phyloP scores from a whole-genome alignment of 1,140 invertebrate species.

The Gonioctena quinquepunctata region DNA sequence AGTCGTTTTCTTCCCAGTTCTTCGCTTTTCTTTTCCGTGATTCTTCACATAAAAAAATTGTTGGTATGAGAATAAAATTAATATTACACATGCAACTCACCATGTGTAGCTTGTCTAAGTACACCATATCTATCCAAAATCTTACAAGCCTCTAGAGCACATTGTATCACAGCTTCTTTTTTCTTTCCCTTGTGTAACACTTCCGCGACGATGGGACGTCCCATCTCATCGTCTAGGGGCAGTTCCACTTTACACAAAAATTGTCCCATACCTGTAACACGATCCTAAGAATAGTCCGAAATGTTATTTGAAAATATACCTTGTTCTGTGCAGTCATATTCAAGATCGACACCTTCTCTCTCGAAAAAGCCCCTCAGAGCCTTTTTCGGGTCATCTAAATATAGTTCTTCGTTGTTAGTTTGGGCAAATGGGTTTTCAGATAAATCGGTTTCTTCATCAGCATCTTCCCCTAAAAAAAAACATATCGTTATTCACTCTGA shows the following conservation, averaged over 20 bases:
- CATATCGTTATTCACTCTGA: too few species aligned
- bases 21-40: conserved; percentile 71
- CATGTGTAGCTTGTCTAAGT: conserved; percentile 76
- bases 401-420: conserved; percentile 83
- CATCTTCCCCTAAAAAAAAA: conserved; percentile 74
- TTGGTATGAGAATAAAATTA: too few species aligned
- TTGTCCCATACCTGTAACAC: conserved; percentile 64
- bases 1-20: conserved; percentile 88
- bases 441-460: conserved; percentile 82
- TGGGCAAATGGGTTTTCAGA: conserved; percentile 82
- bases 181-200: conserved; percentile 88
- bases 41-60: conserved; percentile 59
- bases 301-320: conserved; percentile 42
- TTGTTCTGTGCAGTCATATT: conserved; percentile 83
- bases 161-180: conserved; percentile 91
- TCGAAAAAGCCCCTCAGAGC: conserved; percentile 93
- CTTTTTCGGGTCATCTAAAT: conserved; percentile 94
- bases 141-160: conserved; percentile 92
- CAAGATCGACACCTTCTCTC: conserved; percentile 85
- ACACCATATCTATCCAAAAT: conserved; percentile 84
- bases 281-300: neutral
- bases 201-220: conserved; percentile 78
- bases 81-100: too few species aligned
- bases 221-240: conserved; percentile 79
- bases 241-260: conserved; percentile 71